A percentile compares a stretch with the other conserved stretches of the same genome.
Evolutionary conservation across 2,113 vertebrate species (phyloP).

Genomic region (Salvator merianae): DNA sequence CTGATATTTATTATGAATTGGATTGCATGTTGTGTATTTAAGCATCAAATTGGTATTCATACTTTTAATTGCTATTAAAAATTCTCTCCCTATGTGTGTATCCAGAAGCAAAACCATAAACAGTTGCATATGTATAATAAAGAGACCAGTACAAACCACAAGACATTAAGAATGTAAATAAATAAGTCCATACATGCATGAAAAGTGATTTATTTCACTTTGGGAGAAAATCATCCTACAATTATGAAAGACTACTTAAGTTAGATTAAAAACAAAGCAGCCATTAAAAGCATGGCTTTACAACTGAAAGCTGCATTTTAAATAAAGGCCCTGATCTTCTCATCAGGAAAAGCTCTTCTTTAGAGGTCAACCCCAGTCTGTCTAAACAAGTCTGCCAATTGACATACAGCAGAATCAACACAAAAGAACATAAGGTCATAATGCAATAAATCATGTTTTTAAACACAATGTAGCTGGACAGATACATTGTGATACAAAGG

Average conservation of each 20-base stretch:
- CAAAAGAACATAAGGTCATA: constrained; percentile 58
- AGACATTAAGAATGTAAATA: background rate
- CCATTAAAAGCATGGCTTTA: background rate
- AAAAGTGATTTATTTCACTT: background rate
- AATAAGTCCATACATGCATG: background rate
- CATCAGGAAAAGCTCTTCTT: background rate
- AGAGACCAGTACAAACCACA: background rate
- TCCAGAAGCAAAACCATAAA: background rate
- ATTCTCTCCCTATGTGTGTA: no score
- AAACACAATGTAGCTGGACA: background rate
- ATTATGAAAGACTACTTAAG: constrained; percentile 31
- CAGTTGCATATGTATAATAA: background rate
- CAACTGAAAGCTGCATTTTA: background rate
- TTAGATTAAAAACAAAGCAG: constrained; percentile 3
- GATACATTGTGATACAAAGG: constrained; percentile 37
- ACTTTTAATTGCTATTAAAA: no score
- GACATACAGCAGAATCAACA: constrained; percentile 58
- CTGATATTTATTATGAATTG: no score
- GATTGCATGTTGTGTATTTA: no score
- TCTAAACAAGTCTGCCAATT: constrained; percentile 61
- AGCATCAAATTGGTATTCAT: no score
- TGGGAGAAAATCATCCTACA: constrained; percentile 33
- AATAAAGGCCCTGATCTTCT: background rate
- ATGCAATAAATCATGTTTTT: constrained; percentile 38
- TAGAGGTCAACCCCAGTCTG: constrained; percentile 46